phyloP scores from a whole-genome alignment of 2,888 invertebrate species.

The Cosmopolites sordidus region DNA sequence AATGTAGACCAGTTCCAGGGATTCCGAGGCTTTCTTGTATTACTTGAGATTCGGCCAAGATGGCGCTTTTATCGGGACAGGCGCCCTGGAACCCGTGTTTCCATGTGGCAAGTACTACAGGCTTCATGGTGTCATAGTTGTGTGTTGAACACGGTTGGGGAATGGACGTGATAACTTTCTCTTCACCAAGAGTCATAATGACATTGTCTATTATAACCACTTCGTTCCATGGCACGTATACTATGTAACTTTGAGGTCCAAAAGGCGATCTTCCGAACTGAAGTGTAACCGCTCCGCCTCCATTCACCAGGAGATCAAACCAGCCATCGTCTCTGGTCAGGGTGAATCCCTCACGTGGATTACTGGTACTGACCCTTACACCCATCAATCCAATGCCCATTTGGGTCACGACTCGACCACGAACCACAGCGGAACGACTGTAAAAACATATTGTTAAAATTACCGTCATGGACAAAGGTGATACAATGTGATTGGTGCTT shows the following conservation, averaged over 20 bases:
- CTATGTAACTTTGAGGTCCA: constrained; percentile 80
- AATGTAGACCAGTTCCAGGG: constrained; percentile 89
- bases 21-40: constrained; percentile 93
- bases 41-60: constrained; percentile 87
- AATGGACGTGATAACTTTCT: constrained; percentile 61
- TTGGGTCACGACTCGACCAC: constrained; percentile 88
- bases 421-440: constrained; percentile 94
- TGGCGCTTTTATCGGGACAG: constrained; percentile 88
- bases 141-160: constrained; percentile 81
- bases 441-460: neutral
- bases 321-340: constrained; percentile 87
- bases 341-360: constrained; percentile 94
- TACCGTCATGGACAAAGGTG: neutral
- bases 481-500: too few relatives aligned
- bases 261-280: constrained; percentile 92
- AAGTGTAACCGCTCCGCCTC: constrained; percentile 94
- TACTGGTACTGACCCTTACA: constrained; percentile 90
- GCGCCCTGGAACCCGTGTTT: constrained; percentile 93
- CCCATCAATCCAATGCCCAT: constrained; percentile 93
- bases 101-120: constrained; percentile 90
- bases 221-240: constrained; percentile 96
- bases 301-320: constrained; percentile 98
- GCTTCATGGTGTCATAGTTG: constrained; percentile 90
- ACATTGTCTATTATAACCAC: constrained; percentile 92
- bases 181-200: constrained; percentile 78